Evolutionary conservation across 2,113 vertebrate genomes (phyloP).

Genomic region (Amia ocellicauda): DNA sequence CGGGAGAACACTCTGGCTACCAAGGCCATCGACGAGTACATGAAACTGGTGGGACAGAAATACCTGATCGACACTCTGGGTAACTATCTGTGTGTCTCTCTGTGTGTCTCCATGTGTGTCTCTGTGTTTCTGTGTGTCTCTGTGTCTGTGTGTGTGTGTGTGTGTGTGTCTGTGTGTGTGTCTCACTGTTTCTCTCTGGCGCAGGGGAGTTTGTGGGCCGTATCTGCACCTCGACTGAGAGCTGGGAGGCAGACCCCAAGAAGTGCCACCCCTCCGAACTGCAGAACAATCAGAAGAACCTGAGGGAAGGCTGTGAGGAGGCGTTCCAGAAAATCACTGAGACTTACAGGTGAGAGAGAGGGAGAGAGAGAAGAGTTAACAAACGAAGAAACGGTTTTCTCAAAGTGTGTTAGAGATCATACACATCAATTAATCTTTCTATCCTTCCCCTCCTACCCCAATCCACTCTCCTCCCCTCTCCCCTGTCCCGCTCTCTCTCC

Average conservation of each 20-base stretch:
- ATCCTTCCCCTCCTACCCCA: background rate
- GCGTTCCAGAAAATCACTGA: slow-evolving; percentile 74
- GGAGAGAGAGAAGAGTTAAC: background rate
- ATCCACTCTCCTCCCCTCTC: background rate
- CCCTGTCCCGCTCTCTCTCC: background rate
- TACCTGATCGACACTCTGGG: slow-evolving; percentile 88
- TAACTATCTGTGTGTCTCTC: slow-evolving; percentile 40
- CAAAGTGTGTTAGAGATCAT: no score
- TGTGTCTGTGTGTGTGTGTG: background rate
- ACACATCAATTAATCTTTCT: background rate
- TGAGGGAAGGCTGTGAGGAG: slow-evolving; percentile 73
- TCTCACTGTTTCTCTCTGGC: background rate
- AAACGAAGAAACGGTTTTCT: no score
- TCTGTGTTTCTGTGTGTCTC: background rate
- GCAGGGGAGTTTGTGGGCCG: slow-evolving; percentile 72
- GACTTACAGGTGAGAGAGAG: slow-evolving; percentile 68
- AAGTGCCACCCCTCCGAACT: slow-evolving; percentile 74
- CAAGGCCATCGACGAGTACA: slow-evolving; percentile 94
- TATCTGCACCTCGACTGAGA: slow-evolving; percentile 68
- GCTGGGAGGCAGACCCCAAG: slow-evolving; percentile 83
- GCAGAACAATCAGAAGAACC: slow-evolving; percentile 65
- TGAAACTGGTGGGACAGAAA: slow-evolving; percentile 92
- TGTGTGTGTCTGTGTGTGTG: no score
- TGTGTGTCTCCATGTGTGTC: background rate
- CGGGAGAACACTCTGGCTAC: slow-evolving; percentile 92